Base-by-base conservation (phyloP, 2,797 vertebrate species). In the Macropus fuliginosus region DNA sequence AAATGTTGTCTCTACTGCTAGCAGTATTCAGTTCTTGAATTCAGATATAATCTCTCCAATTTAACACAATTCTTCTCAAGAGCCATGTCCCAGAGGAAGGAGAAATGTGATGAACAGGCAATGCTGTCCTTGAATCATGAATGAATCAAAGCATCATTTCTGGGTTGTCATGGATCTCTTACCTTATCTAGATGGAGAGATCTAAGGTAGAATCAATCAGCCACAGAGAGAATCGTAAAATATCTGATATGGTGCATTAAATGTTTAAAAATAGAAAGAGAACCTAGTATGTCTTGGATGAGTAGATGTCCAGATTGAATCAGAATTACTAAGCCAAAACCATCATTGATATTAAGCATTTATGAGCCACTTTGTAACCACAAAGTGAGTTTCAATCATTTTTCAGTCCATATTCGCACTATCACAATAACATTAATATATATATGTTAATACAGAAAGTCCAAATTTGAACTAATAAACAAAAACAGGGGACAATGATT, bases 361-460 rank as follows among this genome's bases (percentile, higher is more conserved):
- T 96, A 93, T 93, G 93, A 94, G 92, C 55, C 9, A 96, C 92
- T 97, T 94, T 93, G 91, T 94, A 92, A n/a, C 89, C 18, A 91
- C 90, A 89, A 92, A 91, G 91, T 92, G 54, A 95, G 91, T 94
- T 90, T 93, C 28, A 95, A 89, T 93, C 27, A 54, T 92, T 94
- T 91, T 92, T 91, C 50, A 91, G 66, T 89, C 59, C 91, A 90
- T 89, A 24, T 92, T 81, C 54, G 74, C n/a, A 95, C 0, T 31
- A 92, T 95, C 50, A 28, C 66, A 66, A 29, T 91, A 91, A 57
- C 27, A 66, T 52, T 96, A 21, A 55, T 91, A 1, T 93, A 55
- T 91, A n/a, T 95, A 74, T 92, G 40, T 95, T 92, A 93, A 54
- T 31, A 52, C 74, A 95, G 52, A 96, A 55, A 50, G 89, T 55